These are phyloP conservation scores for Drymodes brunneopygia DNA, from an alignment of 2,113 vertebrate genomes.

Conservation along the genomic window DNA sequence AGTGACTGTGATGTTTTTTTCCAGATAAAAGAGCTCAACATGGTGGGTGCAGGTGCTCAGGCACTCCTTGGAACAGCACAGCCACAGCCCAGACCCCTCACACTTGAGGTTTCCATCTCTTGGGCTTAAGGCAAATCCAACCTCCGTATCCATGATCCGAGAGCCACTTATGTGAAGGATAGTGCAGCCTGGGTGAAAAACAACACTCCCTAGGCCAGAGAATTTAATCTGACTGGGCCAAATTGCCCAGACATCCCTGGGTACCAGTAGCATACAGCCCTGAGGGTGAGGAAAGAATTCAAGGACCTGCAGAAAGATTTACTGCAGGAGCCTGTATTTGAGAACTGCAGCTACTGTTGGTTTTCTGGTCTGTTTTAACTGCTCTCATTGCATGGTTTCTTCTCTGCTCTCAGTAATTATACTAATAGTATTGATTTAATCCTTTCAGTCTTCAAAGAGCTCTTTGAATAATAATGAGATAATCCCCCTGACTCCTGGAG, in stretches of 20 bases:
- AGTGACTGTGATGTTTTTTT: not conserved
- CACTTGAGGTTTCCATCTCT: not conserved
- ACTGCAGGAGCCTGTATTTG: fast-evolving
- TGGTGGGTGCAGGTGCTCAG: not conserved
- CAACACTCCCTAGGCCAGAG: not conserved
- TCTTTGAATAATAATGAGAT: not conserved
- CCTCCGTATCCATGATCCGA: not conserved
- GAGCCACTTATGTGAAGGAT: fast-evolving
- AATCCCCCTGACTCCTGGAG: not conserved
- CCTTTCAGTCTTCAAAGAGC: not conserved
- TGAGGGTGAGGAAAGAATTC: not conserved
- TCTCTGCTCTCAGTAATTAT: not conserved
- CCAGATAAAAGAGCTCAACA: not conserved
- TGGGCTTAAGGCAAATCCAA: not conserved
- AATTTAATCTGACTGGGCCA: not conserved
- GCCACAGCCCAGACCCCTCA: not conserved
- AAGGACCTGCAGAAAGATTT: not conserved
- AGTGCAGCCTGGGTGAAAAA: not conserved
- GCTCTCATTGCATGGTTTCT: not conserved
- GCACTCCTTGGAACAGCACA: not conserved
- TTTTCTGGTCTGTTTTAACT: not conserved
- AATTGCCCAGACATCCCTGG: not conserved
- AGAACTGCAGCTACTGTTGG: not conserved
- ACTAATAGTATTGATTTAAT: not conserved
- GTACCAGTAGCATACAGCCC: not conserved